phyloP scores from a whole-genome alignment of 1,140 invertebrate species.

The Drosophila varians region DNA sequence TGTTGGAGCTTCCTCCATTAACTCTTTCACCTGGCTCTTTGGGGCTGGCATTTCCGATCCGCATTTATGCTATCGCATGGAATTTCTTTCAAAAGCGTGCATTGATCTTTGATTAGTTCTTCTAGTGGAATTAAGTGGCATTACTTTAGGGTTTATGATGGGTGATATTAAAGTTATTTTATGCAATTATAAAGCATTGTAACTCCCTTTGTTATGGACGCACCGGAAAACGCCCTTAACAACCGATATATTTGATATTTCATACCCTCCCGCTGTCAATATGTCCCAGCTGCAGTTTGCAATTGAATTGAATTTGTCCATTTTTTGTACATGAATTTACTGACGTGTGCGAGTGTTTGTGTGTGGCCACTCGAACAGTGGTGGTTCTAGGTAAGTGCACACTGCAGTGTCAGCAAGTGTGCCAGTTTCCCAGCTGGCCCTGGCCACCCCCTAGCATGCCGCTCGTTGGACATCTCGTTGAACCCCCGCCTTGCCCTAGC shows the following conservation, averaged over 20 bases:
- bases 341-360: background rate
- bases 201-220: slow-evolving; percentile 43
- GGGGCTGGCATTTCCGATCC: slow-evolving; percentile 37
- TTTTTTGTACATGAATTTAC: slow-evolving; percentile 14
- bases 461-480: slow-evolving; percentile 31
- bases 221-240: slow-evolving; percentile 69
- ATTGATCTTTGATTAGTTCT: slow-evolving; percentile 18
- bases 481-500: background rate
- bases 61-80: background rate
- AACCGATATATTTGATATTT: slow-evolving; percentile 53
- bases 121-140: too few relatives aligned
- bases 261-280: slow-evolving; percentile 38
- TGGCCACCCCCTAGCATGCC: slow-evolving; percentile 9
- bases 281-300: slow-evolving; percentile 31
- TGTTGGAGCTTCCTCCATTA: background rate
- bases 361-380: slow-evolving; percentile 22
- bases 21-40: slow-evolving; percentile 1
- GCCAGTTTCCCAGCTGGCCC: slow-evolving; percentile 35
- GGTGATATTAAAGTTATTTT: too few relatives aligned
- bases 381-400: slow-evolving; percentile 44
- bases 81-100: background rate
- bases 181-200: background rate
- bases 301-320: slow-evolving; percentile 21
- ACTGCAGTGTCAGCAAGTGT: slow-evolving; percentile 45
- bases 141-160: too few relatives aligned